A percentile compares a stretch with the other conserved stretches of the same genome.
phyloP scores from a whole-genome alignment of 2,113 vertebrate species.

The Passer montanus region DNA sequence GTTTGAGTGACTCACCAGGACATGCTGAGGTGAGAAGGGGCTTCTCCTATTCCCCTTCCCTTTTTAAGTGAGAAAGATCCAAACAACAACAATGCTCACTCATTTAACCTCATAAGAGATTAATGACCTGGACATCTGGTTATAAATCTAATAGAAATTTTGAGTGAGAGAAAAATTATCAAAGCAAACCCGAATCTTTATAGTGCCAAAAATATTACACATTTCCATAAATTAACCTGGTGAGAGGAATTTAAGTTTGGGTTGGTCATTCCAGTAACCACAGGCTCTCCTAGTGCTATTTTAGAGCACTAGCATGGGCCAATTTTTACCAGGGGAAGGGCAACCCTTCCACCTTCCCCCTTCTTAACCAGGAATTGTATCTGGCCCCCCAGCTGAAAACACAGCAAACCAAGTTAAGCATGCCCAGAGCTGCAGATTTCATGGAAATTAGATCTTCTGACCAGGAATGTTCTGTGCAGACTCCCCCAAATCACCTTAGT shows the following conservation, averaged over 20 bases:
- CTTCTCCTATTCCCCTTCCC: background rate
- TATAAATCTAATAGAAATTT: background rate
- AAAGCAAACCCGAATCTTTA: background rate
- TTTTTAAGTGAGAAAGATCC: background rate
- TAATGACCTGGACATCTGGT: background rate
- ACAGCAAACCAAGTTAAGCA: background rate
- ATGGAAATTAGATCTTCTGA: background rate
- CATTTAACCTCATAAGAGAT: background rate
- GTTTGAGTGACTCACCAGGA: background rate
- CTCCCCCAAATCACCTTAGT: rapidly evolving
- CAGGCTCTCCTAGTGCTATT: background rate
- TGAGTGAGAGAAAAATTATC: background rate
- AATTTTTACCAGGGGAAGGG: background rate
- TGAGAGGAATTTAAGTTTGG: background rate
- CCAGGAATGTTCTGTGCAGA: background rate
- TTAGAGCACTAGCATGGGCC: background rate
- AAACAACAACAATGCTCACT: background rate
- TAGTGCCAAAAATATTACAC: background rate
- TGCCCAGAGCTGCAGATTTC: background rate
- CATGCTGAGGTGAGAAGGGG: background rate
- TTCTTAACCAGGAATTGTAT: background rate
- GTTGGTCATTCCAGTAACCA: background rate
- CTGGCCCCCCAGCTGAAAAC: background rate
- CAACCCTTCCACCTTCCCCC: background rate
- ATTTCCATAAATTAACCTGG: background rate